Base-by-base conservation (phyloP, 2,113 vertebrate species). In the Benitochromis conjunctus region DNA sequence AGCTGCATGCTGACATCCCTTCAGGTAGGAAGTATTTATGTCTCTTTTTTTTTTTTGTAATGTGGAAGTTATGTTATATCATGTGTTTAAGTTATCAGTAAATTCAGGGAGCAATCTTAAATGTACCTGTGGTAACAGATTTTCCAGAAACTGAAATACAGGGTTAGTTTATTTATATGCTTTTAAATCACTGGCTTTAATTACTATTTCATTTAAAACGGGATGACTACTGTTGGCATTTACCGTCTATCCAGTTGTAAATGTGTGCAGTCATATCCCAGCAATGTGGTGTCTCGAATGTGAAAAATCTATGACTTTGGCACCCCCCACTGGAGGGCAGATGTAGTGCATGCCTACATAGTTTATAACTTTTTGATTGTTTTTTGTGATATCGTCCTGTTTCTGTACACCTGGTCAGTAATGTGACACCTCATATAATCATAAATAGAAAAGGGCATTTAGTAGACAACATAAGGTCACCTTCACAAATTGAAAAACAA, bases 1-100 rank as follows among this genome's bases (percentile, higher is more conserved):
- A 97, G 97, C 95, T 97, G 97, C 86, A 96, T 97, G 95, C 95
- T 98, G 19, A 97, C 97, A 3, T 98, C 97, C 1, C 96, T 98
- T 79, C 97, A 98, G 97, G 97, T 97, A 87, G n/a, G 71, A 43
- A 51, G 4, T 48, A 76, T 76, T 76, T 31, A 9, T 21, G 16
- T 36, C 24, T 79, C 34, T 21, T 6, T 2, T 34, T 34, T 34
- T 34, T 8, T n/a, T 38, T 38, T 38, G 26, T 26, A 26, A 26
- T 26, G 26, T 3, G 26, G 26, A 26, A 26, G 26, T 26, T 26
- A 26, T 29, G 29, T 29, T 29, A 29, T 66, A 66, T 19, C 21
- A 34, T 66, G 34, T 66, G 34, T 66, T 66, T 66, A 38, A 66
- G n/a, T 66, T 2, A 38, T 38, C 6, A 66, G 21, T 38, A 66